A percentile compares a stretch with the other conserved stretches of the same genome.
These are phyloP conservation scores for Drosophila jambulina DNA, from an alignment of 1,140 invertebrate species.

Conservation along the genomic window DNA sequence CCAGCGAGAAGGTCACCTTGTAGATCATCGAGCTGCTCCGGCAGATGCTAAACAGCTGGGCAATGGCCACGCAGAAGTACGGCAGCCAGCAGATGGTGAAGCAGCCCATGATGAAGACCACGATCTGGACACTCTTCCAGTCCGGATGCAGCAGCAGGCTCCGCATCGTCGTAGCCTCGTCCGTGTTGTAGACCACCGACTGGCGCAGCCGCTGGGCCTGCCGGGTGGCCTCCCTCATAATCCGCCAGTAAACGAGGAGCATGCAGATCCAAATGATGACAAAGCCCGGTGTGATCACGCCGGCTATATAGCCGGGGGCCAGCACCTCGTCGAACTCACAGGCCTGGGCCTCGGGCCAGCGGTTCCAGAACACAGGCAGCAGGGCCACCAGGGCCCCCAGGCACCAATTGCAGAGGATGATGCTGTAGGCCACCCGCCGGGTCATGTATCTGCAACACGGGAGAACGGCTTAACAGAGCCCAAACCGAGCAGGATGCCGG, in stretches of 20 bases:
- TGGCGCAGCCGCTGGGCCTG: constrained; percentile 88
- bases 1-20: constrained; percentile 89
- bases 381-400: constrained; percentile 88
- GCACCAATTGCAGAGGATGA: constrained; percentile 88
- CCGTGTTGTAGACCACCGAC: constrained; percentile 65
- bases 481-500: too few relatives aligned
- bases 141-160: constrained; percentile 87
- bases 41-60: constrained; percentile 86
- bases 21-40: constrained; percentile 87
- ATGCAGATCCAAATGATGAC: constrained; percentile 89
- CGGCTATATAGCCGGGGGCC: constrained; percentile 87
- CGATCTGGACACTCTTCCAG: constrained; percentile 91
- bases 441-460: constrained; percentile 86
- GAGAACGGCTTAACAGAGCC: neutral
- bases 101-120: constrained; percentile 90
- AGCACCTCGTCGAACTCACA: constrained; percentile 86
- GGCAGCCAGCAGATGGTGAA: constrained; percentile 92
- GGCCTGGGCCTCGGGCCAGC: constrained; percentile 86
- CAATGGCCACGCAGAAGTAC: constrained; percentile 89
- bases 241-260: constrained; percentile 90
- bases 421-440: constrained; percentile 86
- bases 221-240: constrained; percentile 89
- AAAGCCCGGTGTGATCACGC: constrained; percentile 89
- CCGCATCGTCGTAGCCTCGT: constrained; percentile 84
- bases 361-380: constrained; percentile 90